Conservation (phyloP, 2,888 invertebrate genomes). For the Dynastes maya region DNA sequence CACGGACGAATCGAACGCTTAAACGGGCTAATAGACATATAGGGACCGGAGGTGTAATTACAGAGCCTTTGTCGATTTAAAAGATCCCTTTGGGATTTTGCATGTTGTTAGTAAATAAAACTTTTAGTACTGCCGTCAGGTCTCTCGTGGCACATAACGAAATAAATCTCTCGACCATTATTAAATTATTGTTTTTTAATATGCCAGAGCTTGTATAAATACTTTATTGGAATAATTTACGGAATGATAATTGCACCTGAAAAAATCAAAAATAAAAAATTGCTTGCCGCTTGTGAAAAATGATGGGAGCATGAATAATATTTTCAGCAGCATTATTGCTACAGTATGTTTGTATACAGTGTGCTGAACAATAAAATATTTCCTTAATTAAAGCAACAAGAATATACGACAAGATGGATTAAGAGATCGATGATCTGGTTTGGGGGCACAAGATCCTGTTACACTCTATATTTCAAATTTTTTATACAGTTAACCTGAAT, state of each 20-base stretch:
- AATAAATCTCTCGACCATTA: slow-evolving; percentile 29
- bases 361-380: too few relatives aligned
- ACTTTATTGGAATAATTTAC: slow-evolving; percentile 3
- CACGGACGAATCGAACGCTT: slow-evolving; percentile 36
- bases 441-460: too few relatives aligned
- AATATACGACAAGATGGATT: too few relatives aligned
- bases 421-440: too few relatives aligned
- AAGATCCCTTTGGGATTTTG: slow-evolving; percentile 44
- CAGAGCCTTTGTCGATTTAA: slow-evolving; percentile 29
- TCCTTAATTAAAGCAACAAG: too few relatives aligned
- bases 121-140: slow-evolving; percentile 23
- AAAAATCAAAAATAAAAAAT: slow-evolving; percentile 1
- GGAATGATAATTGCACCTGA: neutral
- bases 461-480: too few relatives aligned
- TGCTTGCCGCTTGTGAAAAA: neutral
- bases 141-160: neutral
- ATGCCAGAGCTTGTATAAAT: neutral
- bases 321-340: neutral
- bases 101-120: slow-evolving; percentile 43
- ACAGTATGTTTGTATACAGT: too few relatives aligned
- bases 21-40: slow-evolving; percentile 45
- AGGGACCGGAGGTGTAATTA: slow-evolving; percentile 35
- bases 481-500: too few relatives aligned
- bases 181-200: slow-evolving; percentile 31
- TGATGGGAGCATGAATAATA: neutral